phyloP scores from a whole-genome alignment of 1,140 invertebrate genomes.

The Leptestheria dahalacensis region DNA sequence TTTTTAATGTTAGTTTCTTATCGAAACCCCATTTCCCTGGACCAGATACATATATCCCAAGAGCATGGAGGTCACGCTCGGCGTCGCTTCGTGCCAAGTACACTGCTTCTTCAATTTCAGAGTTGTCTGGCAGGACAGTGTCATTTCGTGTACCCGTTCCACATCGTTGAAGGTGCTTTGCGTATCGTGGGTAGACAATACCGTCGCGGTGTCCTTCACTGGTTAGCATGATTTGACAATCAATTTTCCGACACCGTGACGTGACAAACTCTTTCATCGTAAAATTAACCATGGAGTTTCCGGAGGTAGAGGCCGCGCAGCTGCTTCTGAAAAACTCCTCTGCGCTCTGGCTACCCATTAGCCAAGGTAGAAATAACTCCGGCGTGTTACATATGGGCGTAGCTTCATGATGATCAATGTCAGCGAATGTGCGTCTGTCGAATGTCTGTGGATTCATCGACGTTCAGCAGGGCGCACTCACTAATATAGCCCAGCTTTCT shows the following conservation, averaged over 20 bases:
- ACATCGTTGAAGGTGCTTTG: background rate
- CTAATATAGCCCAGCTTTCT: too few species aligned
- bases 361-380: background rate
- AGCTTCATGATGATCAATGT: background rate
- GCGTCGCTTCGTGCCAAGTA: background rate
- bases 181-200: background rate
- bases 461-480: too few species aligned
- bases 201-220: background rate
- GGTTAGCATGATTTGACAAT: background rate
- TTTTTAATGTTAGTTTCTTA: too few species aligned
- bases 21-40: background rate
- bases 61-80: background rate
- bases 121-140: background rate
- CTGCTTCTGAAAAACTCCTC: background rate
- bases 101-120: background rate
- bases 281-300: background rate
- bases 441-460: too few species aligned
- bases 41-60: background rate
- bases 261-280: background rate
- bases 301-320: background rate
- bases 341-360: background rate
- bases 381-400: background rate
- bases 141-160: background rate
- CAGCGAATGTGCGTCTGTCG: conserved; percentile 1
- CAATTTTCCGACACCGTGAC: background rate